Percentiles rank a stretch among this genome's conserved stretches.
phyloP scores from a whole-genome alignment of 2,888 invertebrate genomes.

The Drosophila bunnanda region DNA sequence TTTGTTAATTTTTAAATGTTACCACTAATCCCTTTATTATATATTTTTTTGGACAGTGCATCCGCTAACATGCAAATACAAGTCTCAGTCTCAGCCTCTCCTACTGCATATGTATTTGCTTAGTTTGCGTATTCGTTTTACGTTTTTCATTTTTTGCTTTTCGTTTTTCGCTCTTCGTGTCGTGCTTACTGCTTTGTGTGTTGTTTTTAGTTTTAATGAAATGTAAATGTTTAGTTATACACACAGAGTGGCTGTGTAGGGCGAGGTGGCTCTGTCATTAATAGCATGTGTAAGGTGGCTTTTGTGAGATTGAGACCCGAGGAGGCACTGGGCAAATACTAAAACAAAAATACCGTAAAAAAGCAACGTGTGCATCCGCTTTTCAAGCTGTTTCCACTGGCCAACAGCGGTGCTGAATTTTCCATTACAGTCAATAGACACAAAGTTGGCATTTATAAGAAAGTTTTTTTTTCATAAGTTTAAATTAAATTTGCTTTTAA shows the following conservation, averaged over 20 bases:
- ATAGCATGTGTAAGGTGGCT: constrained; percentile 45
- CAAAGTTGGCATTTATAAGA: not conserved
- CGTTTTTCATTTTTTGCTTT: constrained; percentile 26
- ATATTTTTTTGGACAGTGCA: not conserved
- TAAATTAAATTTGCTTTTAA: not conserved
- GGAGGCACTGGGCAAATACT: constrained; percentile 28
- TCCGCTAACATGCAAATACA: not conserved
- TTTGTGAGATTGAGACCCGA: constrained; percentile 23
- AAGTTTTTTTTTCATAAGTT: not conserved
- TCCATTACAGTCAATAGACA: constrained; percentile 4
- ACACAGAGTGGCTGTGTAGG: constrained; percentile 42
- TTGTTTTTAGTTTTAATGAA: constrained; percentile 79
- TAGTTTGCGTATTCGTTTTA: constrained; percentile 67
- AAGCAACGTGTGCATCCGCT: constrained; percentile 1
- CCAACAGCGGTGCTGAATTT: constrained; percentile 2
- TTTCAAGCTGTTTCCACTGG: constrained; percentile 22
- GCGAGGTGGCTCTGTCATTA: constrained; percentile 36
- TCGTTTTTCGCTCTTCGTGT: constrained; percentile 58
- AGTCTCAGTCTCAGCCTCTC: constrained; percentile 27
- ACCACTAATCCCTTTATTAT: not conserved
- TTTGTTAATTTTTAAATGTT: not conserved
- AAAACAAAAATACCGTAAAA: constrained; percentile 11
- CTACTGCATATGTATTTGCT: constrained; percentile 59
- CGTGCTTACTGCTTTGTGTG: constrained; percentile 73
- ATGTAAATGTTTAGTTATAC: constrained; percentile 78